A percentile compares a stretch with the other conserved stretches of the same genome.
phyloP scores from a whole-genome alignment of 2,888 invertebrate species.

The Argyresthia albistria region DNA sequence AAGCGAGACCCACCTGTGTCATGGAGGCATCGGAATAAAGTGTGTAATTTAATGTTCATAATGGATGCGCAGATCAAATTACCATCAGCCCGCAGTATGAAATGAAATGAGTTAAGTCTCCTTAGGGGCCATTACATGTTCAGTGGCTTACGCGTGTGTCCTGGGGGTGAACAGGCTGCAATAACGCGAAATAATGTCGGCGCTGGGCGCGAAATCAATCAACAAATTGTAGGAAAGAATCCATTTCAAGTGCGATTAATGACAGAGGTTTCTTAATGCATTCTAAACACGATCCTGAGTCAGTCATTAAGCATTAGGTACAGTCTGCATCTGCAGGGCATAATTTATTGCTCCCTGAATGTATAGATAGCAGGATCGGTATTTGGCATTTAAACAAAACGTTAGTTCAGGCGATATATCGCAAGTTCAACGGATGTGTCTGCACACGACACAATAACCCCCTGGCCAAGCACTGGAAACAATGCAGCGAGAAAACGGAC shows the following conservation, averaged over 20 bases:
- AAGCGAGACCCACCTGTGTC: not conserved
- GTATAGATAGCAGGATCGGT: no score
- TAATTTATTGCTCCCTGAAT: no score
- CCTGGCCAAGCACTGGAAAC: conserved; percentile 5
- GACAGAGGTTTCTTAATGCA: no score
- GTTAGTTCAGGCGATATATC: not conserved
- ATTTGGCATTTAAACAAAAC: not conserved
- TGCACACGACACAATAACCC: conserved; percentile 6
- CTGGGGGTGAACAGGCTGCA: conserved; percentile 17
- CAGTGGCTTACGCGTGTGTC: conserved; percentile 2
- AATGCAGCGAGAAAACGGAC: conserved; percentile 4
- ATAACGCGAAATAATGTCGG: conserved; percentile 28
- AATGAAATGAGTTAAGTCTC: conserved; percentile 37
- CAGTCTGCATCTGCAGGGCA: no score
- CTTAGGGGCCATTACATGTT: conserved; percentile 1
- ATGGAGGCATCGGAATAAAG: not conserved
- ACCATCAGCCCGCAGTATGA: conserved; percentile 26
- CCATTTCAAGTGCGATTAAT: no score
- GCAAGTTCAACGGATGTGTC: no score
- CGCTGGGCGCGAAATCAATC: conserved; percentile 17
- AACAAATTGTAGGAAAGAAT: conserved; percentile 1
- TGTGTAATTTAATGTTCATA: conserved; percentile 42
- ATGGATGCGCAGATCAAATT: conserved; percentile 47
- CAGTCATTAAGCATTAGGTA: no score
- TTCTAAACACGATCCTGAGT: no score